Evolutionary conservation across 92 coral and sea anemone genomes (phyloP), one percentile per base, ranked within the genome.

Genomic region (Parazoanthus atlanticus): DNA sequence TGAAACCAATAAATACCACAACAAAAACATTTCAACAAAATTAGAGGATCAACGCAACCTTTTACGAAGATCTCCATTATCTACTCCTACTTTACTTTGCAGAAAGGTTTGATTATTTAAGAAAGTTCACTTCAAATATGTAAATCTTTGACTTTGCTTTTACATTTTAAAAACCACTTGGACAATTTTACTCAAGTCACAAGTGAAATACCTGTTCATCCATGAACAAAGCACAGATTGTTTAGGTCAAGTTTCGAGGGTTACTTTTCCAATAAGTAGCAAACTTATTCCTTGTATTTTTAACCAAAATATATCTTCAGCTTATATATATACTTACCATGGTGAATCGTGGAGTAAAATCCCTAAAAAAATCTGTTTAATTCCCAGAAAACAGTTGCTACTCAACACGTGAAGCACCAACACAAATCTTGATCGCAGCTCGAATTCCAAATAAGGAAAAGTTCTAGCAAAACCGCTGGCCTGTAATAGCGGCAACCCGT

Each of bases 401-500:
- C 77, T 13, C 70, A 80, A 47, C 85, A 81, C 85, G 85, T 81
- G 85, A 56, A n/a, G 47, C 32, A 56, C 29, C 3, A 16, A 56
- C 71, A 56, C 66, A 0, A 81, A 58, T 19, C 31, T 15, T 58
- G 84, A 80, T 80, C 84, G 74, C 6, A 61, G 29, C 52, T 49
- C 71, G 33, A 61, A 56, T 81, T 56, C 85, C 85, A 80, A 29
- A 80, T 80, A 80, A 52, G 85, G 85, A 33, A 30, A 43, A 79
- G 19, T 8, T 19, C 21, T 8, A 32, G 33, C 15, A 16, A 34
- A 34, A 81, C 85, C 85, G 85, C 85, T 81, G 85, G 49, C 85
- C 26, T 30, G 77, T 30, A 2, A 33, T 8, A 19, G 16, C 77
- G 54, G 8, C 43, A 15, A 67, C 66, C 77, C 76, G 40, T 40